Evolutionary conservation across 2,888 invertebrate genomes (phyloP).

Genomic region (Cheilosia urbana): DNA sequence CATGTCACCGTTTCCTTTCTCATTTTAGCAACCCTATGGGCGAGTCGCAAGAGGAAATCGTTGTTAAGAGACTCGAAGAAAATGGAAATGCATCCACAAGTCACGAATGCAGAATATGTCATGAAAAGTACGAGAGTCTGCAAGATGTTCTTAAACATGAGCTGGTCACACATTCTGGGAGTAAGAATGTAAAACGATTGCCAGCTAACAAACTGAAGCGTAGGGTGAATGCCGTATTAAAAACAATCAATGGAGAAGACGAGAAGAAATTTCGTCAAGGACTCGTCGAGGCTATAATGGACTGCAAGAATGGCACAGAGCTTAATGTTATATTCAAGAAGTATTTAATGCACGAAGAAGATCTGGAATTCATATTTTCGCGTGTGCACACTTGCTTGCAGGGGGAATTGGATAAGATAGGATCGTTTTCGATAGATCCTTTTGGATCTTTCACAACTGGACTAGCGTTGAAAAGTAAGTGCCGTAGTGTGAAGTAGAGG

Average conservation of each 20-base stretch:
- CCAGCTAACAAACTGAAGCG: conserved; percentile 76
- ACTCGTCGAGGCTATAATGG: conserved; percentile 70
- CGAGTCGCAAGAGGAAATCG: conserved; percentile 5
- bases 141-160: conserved; percentile 80
- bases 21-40: conserved; percentile 37
- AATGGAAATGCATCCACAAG: conserved; percentile 3
- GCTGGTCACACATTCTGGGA: conserved; percentile 77
- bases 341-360: conserved; percentile 76
- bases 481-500: not conserved
- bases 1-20: conserved; percentile 1
- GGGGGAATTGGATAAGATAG: conserved; percentile 80
- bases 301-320: conserved; percentile 75
- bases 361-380: conserved; percentile 76
- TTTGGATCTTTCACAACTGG: conserved; percentile 91
- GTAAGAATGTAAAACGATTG: conserved; percentile 56
- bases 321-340: conserved; percentile 77
- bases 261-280: conserved; percentile 74
- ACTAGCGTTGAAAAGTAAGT: conserved; percentile 86
- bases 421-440: conserved; percentile 83
- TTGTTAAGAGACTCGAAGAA: not conserved
- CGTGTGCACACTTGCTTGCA: conserved; percentile 77
- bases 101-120: conserved; percentile 79
- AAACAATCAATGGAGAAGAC: conserved; percentile 76
- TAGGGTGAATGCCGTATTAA: conserved; percentile 75
- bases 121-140: conserved; percentile 75